Evolutionary conservation across 92 coral and sea anemone genomes (phyloP), one percentile per base, ranked within the genome.

Genomic region (Porites evermanni): DNA sequence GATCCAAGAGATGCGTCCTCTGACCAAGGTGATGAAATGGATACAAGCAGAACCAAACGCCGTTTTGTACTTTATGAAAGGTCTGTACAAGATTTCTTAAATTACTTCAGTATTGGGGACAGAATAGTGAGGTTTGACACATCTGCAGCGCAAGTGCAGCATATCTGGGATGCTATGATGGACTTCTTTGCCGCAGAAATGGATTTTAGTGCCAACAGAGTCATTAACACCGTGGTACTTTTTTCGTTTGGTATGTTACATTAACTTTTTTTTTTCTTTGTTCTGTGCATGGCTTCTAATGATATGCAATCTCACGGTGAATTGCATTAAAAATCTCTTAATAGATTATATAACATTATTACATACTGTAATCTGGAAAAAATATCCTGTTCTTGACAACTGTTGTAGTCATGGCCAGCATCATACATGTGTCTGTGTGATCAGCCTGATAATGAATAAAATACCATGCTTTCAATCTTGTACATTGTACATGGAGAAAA

Each of bases 161-260:
- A 87, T 53, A 91, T 95, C 67, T 95, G 98, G 98, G 98, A 95
- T 66, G 98, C 96, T 2, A 74, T 93, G 19, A 91, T 87, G 93
- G 98, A 95, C 66, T 95, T 95, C 84, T 95, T 95, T 92, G 94
- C 96, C 20, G 98, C 86, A 16, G 98, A 95, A 80, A 95, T 95
- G 98, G 96, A 95, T 75, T 93, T 95, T 77, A 76, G 87, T 75
- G 93, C 96, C 17, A 90, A 76, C 63, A 89, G 88, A 75, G 96
- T 90, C 74, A 87, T 95, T 52, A 93, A 95, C 59, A 92, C 96
- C 7, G 93, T 95, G 65, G 91, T 95, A 6, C 64, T 95, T 26
- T 95, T 95, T 89, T 59, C 91, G 23, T 95, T 95, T 86, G 98
- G 98, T 95, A 85, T 64, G 91, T 81, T 67, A 70, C 8, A 0